Conservation (phyloP, 2,797 vertebrate genomes). For the Valencia hispanica region DNA sequence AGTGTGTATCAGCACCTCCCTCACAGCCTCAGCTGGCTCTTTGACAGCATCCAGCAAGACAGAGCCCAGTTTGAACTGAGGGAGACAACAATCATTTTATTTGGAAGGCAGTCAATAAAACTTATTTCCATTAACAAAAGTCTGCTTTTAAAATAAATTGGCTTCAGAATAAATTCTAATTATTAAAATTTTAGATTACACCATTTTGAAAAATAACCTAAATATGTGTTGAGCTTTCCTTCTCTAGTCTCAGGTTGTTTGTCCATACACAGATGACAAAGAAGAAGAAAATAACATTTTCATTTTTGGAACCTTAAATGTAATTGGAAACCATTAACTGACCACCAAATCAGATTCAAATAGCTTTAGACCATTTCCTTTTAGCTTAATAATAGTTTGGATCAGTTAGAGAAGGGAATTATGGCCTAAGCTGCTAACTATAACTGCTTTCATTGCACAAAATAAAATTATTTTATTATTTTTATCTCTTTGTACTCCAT, state of each 20-base stretch:
- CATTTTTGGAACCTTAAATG: background rate
- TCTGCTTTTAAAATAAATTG: background rate
- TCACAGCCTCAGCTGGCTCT: constrained; percentile 78
- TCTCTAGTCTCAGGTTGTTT: background rate
- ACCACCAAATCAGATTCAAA: background rate
- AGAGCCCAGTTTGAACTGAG: constrained; percentile 89
- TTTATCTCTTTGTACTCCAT: background rate
- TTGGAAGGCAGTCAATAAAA: background rate
- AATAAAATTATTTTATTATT: background rate
- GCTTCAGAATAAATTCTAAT: background rate
- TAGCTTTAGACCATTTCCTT: background rate
- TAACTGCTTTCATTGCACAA: background rate
- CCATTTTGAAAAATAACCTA: background rate
- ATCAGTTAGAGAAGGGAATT: background rate
- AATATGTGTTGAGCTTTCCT: background rate
- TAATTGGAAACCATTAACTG: background rate
- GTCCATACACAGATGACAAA: background rate
- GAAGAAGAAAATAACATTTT: background rate
- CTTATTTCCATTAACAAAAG: background rate
- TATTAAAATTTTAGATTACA: background rate
- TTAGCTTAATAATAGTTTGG: background rate
- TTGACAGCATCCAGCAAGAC: constrained; percentile 76
- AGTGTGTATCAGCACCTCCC: constrained; percentile 82
- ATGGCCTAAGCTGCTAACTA: background rate
- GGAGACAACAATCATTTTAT: background rate